A percentile compares a stretch with the other conserved stretches of the same genome.
These are phyloP conservation scores for Coptotermes formosanus DNA, from an alignment of 1,140 invertebrate species.

Conservation along the genomic window DNA sequence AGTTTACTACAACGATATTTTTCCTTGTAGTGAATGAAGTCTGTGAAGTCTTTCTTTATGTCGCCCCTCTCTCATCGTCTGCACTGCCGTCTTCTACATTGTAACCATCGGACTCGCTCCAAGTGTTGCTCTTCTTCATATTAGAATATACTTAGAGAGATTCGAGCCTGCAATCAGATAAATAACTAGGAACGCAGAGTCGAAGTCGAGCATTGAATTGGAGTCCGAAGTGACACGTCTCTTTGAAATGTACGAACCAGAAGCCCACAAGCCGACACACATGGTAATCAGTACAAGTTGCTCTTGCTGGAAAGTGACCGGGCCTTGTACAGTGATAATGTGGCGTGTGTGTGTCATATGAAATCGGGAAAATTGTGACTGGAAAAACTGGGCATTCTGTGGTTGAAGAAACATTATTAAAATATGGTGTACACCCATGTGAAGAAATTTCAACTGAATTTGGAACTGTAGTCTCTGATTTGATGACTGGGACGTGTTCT, in stretches of 20 bases:
- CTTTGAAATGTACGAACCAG: not conserved
- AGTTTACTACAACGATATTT: too few relatives aligned
- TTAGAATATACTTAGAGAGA: not conserved
- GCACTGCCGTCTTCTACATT: not conserved
- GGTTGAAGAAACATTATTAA: too few relatives aligned
- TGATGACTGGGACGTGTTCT: too few relatives aligned
- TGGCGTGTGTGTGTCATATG: too few relatives aligned
- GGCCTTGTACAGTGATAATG: not conserved
- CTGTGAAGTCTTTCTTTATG: not conserved
- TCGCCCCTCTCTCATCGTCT: not conserved
- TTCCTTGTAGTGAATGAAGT: too few relatives aligned
- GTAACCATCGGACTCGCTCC: not conserved
- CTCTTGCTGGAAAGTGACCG: not conserved
- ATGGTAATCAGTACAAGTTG: not conserved
- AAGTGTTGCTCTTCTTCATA: not conserved
- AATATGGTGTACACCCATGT: too few relatives aligned
- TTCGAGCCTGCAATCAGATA: not conserved
- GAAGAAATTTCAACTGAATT: too few relatives aligned
- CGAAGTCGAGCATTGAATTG: not conserved
- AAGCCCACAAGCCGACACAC: not conserved
- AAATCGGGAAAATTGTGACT: too few relatives aligned
- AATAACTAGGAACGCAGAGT: not conserved
- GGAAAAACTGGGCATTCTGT: too few relatives aligned
- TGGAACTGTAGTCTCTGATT: too few relatives aligned
- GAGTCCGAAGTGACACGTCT: not conserved